Base-by-base conservation (phyloP, 2,113 vertebrate genomes). In the Thryonomys swinderianus region DNA sequence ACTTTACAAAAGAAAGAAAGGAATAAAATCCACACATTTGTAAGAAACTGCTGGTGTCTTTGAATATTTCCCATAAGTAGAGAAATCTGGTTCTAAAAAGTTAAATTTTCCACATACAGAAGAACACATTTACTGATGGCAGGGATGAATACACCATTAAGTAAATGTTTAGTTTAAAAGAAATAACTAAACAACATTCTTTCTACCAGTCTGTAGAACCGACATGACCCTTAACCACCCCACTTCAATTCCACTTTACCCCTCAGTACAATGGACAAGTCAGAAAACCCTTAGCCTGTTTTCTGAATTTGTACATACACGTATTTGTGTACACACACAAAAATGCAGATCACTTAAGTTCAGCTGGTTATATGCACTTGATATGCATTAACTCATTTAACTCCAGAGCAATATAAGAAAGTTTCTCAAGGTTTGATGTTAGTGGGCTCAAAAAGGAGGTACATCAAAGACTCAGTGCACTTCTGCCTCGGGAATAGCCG, bases 21-120 rank as follows among this genome's bases (percentile, higher is more conserved):
- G 80, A 88, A 48, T 76, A 95, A 92, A 94, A 96, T 81, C 93
- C 67, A 94, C 91, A 93, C 64, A 0, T 96, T 94, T 92, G 23
- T 21, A 88, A 37, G 85, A 92, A 95, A 94, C 55, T 80, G 82
- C 83, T 84, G 79, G 42, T 94, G 48, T 94, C 73, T 85, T 87
- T 94, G 88, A 96, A 79, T 90, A 92, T 92, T 62, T 94, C 37
- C 71, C 86, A 64, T 55, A 91, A 74, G 25, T 73, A 86, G 40
- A n/a, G 27, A 84, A 94, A 86, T 82, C 83, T 88, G 57, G 37
- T 67, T 93, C 57, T 4, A 48, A 66, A 92, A 95, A 27, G 30
- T 48, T 79, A 25, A 37, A 88, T 62, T 92, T 86, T 80, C 57
- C 27, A 73, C 80, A 34, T 71, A 45, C 85, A 62, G 94, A 93